These are phyloP conservation scores for Pseudomugil tenellus DNA, from an alignment of 2,797 vertebrate genomes.

Conservation along the genomic window DNA sequence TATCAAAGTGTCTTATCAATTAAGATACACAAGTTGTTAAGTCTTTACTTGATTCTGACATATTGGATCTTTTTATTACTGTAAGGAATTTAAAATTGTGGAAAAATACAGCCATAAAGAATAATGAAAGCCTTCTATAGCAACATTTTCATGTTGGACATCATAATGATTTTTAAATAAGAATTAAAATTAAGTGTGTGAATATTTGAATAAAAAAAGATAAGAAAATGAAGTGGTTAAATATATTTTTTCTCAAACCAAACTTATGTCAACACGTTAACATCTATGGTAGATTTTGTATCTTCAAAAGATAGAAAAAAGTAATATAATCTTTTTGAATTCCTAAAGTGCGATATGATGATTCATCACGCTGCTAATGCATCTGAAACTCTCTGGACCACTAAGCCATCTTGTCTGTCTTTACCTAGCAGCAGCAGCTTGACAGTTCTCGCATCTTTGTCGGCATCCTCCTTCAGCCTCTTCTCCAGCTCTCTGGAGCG, in stretches of 20 bases:
- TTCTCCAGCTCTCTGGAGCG: constrained; percentile 96
- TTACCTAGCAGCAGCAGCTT: constrained; percentile 98
- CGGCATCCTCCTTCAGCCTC: constrained; percentile 95
- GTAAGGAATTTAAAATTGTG: neutral
- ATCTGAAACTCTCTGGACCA: neutral
- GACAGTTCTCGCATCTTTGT: constrained; percentile 95
- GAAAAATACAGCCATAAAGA: neutral
- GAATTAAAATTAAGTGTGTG: neutral
- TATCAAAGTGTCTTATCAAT: constrained; percentile 58
- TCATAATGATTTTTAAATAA: neutral
- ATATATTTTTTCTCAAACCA: neutral
- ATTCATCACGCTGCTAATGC: constrained; percentile 5
- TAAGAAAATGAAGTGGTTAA: neutral
- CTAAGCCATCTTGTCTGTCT: constrained; percentile 15
- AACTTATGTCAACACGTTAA: neutral
- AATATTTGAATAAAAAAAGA: neutral
- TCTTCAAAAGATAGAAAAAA: constrained; percentile 3
- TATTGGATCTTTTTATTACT: constrained; percentile 5
- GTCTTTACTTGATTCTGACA: constrained; percentile 28
- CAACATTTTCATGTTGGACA: neutral
- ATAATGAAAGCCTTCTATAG: neutral
- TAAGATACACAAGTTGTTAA: constrained; percentile 60
- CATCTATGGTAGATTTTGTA: neutral
- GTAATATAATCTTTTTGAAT: neutral
- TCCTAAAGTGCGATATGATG: constrained; percentile 3